Base-by-base conservation (phyloP, 2,888 invertebrate species). In the Osmoderma eremita region DNA sequence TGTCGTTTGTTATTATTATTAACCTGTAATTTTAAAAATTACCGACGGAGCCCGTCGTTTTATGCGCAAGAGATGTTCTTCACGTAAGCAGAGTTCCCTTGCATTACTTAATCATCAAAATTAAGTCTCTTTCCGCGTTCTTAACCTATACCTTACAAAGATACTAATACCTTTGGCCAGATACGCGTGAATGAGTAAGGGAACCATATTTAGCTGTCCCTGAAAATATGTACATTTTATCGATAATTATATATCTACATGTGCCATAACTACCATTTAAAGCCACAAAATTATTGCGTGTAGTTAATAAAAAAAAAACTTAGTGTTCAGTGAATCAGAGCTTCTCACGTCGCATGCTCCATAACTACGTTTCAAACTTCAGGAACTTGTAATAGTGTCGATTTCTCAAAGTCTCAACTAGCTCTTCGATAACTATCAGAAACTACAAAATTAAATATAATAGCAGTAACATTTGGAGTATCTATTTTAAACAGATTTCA, bases 51-150 rank as follows among this genome's bases (percentile, higher is more conserved):
- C 1, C 18, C 8, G 10, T 38, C 53, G 17, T 6, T 15, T 3
- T 38, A 38, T 36, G 13, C 30, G 30, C 15, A 38, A 18, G 53
- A 38, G 36, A 53, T 38, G 15, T 18, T 17, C 38, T 36, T 15
- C 36, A 36, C 15, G 20, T 50, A 53, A 15, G n/a, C 13, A 15
- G 15, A 17, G 36, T 53, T 17, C 53, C 38, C 38, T 38, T 18
- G 12, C 20, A 17, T 38, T 18, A 53, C 18, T 39, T 53, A 38
- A 53, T 38, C 38, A 53, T 53, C 36, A 53, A 53, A 30, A 61
- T 61, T 61, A 61, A 61, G 45, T 61, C 58, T 30, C 24, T 45
- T 61, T 61, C 22, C 45, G 45, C 17, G 45, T 30, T 13, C 45
- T 61, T 10, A 30, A 2, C 5, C 10, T 30, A 30, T 24, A 24